phyloP scores from a whole-genome alignment of 1,140 invertebrate species.

The Yoshiicerus persimilis region DNA sequence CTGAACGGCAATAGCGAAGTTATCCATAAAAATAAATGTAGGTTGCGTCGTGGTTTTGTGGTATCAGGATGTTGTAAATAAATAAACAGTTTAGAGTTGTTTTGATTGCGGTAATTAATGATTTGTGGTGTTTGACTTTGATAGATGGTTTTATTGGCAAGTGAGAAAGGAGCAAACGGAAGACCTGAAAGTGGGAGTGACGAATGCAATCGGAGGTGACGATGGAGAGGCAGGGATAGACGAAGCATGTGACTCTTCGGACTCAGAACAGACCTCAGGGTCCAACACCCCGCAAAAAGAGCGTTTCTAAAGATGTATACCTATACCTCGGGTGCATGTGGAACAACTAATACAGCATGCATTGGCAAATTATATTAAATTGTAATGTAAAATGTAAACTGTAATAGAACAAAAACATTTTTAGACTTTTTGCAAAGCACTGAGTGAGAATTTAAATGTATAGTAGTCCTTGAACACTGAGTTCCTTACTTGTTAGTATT shows the following conservation, averaged over 20 bases:
- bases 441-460: not conserved
- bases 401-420: not conserved
- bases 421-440: conserved; percentile 22
- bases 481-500: not conserved
- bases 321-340: not conserved
- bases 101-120: not conserved
- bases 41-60: no score
- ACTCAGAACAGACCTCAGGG: conserved; percentile 31
- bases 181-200: conserved; percentile 29
- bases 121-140: not conserved
- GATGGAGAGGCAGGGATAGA: not conserved
- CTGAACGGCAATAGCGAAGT: no score
- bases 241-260: conserved; percentile 22
- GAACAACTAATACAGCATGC: not conserved
- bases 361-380: not conserved
- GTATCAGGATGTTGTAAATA: no score
- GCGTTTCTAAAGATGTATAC: conserved; percentile 27
- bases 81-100: no score
- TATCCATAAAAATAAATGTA: no score
- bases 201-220: not conserved
- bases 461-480: not conserved
- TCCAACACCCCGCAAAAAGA: conserved; percentile 36
- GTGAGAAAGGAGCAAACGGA: conserved; percentile 47
- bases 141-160: conserved; percentile 49
- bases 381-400: not conserved